These are phyloP conservation scores for Malurus elegans DNA, from an alignment of 2,113 vertebrate species.

Conservation along the genomic window DNA sequence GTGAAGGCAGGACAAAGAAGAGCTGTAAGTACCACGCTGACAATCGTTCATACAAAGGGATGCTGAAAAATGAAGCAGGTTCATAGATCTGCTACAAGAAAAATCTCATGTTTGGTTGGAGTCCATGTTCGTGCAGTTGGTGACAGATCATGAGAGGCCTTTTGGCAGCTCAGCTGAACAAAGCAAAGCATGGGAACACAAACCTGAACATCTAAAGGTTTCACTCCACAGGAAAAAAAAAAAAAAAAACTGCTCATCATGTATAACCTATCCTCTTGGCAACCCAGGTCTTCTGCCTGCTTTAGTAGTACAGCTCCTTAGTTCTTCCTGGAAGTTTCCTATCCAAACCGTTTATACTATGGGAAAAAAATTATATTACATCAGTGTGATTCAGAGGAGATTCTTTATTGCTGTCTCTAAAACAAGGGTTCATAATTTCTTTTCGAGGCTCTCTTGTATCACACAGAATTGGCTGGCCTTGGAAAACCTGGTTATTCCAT, in stretches of 20 bases:
- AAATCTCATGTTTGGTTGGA: not conserved
- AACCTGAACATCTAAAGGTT: not conserved
- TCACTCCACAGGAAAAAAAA: not conserved
- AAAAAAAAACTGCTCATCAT: accelerated
- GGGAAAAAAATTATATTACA: not conserved
- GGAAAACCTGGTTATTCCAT: not conserved
- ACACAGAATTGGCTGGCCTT: not conserved
- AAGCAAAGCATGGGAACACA: not conserved
- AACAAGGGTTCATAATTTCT: not conserved
- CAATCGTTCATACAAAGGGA: not conserved
- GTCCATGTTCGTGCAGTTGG: not conserved
- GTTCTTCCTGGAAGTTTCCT: not conserved
- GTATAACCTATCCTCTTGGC: not conserved
- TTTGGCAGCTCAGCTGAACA: not conserved
- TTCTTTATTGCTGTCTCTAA: not conserved
- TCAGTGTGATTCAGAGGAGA: not conserved
- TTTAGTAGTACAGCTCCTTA: not conserved
- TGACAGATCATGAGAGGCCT: not conserved
- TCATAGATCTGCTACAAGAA: not conserved
- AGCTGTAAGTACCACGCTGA: not conserved
- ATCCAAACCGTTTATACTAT: not conserved
- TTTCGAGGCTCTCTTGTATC: not conserved
- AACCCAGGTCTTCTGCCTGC: not conserved
- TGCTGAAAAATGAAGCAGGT: not conserved
- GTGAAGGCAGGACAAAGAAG: not conserved